Base-by-base conservation (phyloP, 2,888 invertebrate genomes). In the Epirrita christyi region DNA sequence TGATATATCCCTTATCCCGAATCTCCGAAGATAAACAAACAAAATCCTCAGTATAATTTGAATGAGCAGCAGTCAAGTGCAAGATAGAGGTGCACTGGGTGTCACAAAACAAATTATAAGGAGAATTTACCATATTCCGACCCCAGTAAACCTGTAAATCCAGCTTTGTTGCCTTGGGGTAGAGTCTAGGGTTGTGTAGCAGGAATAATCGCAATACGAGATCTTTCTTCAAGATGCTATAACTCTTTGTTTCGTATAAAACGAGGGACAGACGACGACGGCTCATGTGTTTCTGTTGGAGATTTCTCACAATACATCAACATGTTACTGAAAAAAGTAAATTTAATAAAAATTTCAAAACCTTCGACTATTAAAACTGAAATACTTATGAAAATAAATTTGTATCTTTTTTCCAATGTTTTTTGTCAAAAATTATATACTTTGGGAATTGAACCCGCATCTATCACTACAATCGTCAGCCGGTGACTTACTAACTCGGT, bases 221-320 rank as follows among this genome's bases (percentile, higher is more conserved):
- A 56, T 64, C 63, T 73, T 70, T 69, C 65, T 64, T 40, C 59
- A 50, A 44, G 64, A 55, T 55, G 62, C 71, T 66, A 69, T 75
- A 73, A 69, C 65, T 72, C 76, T 76, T 74, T 76, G 75, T 74
- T 75, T 72, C 66, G 71, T 70, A 71, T 70, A 62, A 70, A 71
- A 72, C 68, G 67, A 64, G 59, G 54, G 68, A 68, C 67, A 71
- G 65, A 63, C 65, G 65, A 67, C 68, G 62, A 67, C 68, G 62
- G 57, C 64, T 68, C 73, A 66, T 67, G 68, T 75, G 66, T 55
- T 55, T 49, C 60, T 55, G 44, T 59, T 67, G 47, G 63, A 60
- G 61, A 66, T 64, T 66, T 65, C 66, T 68, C 67, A 61, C 65
- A 64, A 67, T 63, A 64, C 62, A 61, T 67, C 66, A 53, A 58